phyloP scores from a whole-genome alignment of 2,797 vertebrate species.

The Nothura maculosa region DNA sequence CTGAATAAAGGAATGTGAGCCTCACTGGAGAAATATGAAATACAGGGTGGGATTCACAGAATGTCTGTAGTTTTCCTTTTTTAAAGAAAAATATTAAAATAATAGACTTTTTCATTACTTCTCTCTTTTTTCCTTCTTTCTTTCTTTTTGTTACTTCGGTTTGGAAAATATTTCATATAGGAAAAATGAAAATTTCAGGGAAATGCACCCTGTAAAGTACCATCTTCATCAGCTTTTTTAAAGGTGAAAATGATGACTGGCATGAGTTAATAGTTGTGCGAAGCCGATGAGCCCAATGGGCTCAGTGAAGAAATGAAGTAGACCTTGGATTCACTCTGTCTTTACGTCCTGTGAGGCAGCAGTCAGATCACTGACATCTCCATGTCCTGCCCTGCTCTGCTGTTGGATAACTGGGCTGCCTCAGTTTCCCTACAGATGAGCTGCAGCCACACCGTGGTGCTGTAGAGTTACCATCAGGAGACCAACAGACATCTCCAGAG shows the following conservation, averaged over 20 bases:
- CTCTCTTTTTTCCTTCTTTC: not conserved
- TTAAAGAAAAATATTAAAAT: not conserved
- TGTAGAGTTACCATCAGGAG: not conserved
- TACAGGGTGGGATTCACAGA: constrained; percentile 81
- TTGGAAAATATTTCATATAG: constrained; percentile 55
- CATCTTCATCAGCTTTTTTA: not conserved
- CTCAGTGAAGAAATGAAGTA: not conserved
- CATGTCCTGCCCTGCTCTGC: not conserved
- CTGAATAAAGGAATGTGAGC: constrained; percentile 84
- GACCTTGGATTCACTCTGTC: not conserved
- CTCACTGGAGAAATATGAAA: constrained; percentile 84
- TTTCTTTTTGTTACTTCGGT: constrained; percentile 38
- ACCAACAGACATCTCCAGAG: not conserved
- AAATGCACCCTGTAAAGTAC: not conserved
- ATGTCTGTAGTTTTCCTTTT: constrained; percentile 62
- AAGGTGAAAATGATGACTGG: not conserved
- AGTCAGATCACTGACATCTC: not conserved
- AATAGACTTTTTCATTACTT: not conserved
- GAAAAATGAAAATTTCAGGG: not conserved
- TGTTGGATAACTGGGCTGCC: not conserved
- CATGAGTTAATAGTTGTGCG: not conserved
- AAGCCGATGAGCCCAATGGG: not conserved
- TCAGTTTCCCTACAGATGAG: constrained; percentile 1
- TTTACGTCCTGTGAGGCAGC: not conserved
- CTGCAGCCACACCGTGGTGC: not conserved